Evolutionary conservation across 2,888 invertebrate species (phyloP), one percentile per base, ranked within the genome.

Genomic region (Caenorhabditis wallacei): DNA sequence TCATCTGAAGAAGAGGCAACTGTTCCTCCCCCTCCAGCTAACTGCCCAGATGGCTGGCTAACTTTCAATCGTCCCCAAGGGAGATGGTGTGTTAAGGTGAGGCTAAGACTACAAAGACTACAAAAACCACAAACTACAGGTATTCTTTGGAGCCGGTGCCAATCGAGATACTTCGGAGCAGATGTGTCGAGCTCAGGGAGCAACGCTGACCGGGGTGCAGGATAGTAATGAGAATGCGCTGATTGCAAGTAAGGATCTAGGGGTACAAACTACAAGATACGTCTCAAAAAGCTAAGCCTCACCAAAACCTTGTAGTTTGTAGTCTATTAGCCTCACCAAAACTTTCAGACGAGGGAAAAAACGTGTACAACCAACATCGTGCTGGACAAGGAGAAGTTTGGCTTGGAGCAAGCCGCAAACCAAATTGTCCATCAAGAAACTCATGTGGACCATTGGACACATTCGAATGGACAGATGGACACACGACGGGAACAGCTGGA

Each of bases 391-490:
- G 13, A 1, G 61, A 61, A 10, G 46, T 64, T 11, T 64, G 64
- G 64, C 48, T 64, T 1, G 64, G 64, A n/a, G 64, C 64, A 22
- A 30, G 24, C 1, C 61, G 61, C 1, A 22, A n/a, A 26, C 24
- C 61, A 1, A 43, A 43, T 4, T 61, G 61, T 24, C 61, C 61
- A 0, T 2, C 8, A 8, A 13, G 13, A 43, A 0, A 20, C 2
- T 61, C 61, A 1, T 61, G 61, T 26, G 43, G 1, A 7, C 24
- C 43, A n/a, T 13, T 61, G 10, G 48, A 64, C n/a, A 64, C 64
- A 3, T 64, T 64, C 48, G 24, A 48, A 18, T 64, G 64, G 64
- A 64, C 64, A 26, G 64, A 64, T 51, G 26, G 46, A n/a, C 48
- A 48, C n/a, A 48, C 64, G 1, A 64, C 30, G 10, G 64, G 64